These are phyloP conservation scores for Conops quadrifasciatus DNA, from an alignment of 2,888 invertebrate genomes.

Conservation along the genomic window DNA sequence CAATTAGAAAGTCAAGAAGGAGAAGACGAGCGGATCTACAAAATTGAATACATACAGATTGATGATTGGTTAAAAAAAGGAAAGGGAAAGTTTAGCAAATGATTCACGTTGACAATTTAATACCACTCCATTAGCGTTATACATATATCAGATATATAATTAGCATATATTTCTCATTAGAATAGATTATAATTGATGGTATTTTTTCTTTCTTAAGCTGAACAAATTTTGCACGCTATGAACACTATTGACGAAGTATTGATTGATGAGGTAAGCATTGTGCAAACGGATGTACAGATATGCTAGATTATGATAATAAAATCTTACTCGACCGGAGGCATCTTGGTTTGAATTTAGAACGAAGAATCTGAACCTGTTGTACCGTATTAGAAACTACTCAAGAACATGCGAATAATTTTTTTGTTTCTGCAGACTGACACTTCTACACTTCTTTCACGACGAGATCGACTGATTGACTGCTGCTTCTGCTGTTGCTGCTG, in stretches of 20 bases:
- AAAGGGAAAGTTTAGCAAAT: not conserved
- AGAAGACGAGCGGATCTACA: constrained; percentile 10
- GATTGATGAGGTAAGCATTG: constrained; percentile 19
- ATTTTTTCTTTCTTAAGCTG: not conserved
- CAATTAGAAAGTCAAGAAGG: constrained; percentile 24
- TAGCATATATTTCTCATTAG: too few relatives aligned
- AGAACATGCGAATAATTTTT: not conserved
- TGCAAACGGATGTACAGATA: constrained; percentile 21
- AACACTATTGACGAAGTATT: not conserved
- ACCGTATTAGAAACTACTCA: not conserved
- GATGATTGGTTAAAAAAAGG: not conserved
- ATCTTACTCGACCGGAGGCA: constrained; percentile 48
- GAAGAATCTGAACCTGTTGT: constrained; percentile 3
- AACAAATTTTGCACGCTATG: not conserved
- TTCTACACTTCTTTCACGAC: not conserved
- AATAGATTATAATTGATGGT: too few relatives aligned
- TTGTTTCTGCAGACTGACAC: not conserved
- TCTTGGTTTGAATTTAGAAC: constrained; percentile 28
- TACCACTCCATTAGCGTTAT: not conserved
- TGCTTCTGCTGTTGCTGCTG: not conserved
- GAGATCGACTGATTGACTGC: not conserved
- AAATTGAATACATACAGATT: not conserved
- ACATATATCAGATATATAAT: not conserved
- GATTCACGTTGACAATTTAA: not conserved
- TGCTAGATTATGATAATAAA: constrained; percentile 2